These are phyloP conservation scores for Tolypeutes matacus DNA, from an alignment of 2,797 vertebrate genomes.

Conservation along the genomic window DNA sequence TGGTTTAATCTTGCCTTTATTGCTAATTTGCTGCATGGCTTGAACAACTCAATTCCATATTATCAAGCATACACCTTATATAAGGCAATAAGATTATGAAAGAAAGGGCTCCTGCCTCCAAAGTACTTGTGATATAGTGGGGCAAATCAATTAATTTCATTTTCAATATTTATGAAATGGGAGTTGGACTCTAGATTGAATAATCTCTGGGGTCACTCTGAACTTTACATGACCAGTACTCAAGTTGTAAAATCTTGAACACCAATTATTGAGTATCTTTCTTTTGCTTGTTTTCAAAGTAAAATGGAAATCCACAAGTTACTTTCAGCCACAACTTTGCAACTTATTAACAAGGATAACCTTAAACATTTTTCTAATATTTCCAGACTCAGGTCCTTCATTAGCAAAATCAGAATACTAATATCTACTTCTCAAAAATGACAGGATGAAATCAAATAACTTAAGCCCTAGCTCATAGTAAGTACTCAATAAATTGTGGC, in stretches of 20 bases:
- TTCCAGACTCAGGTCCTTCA: background rate
- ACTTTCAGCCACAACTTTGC: background rate
- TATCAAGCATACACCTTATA: background rate
- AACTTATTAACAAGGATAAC: background rate
- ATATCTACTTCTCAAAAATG: slow-evolving; percentile 36
- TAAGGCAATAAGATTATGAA: background rate
- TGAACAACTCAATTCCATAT: slow-evolving; percentile 8
- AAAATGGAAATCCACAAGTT: background rate
- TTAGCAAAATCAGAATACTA: slow-evolving; percentile 28
- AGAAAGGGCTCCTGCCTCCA: background rate
- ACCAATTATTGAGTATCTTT: background rate
- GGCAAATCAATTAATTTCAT: background rate
- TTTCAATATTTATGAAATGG: background rate
- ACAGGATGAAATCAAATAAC: slow-evolving; percentile 37
- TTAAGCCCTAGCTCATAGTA: background rate
- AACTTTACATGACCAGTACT: background rate
- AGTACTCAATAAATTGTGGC: background rate
- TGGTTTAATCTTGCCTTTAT: background rate
- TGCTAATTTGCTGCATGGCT: background rate
- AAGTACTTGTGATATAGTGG: background rate
- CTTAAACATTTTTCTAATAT: background rate
- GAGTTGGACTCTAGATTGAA: background rate
- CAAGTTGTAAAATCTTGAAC: background rate
- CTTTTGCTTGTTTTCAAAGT: background rate
- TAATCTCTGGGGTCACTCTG: background rate